Evolutionary conservation across 1,140 invertebrate genomes (phyloP).

Genomic region (Ridgeia piscesae): DNA sequence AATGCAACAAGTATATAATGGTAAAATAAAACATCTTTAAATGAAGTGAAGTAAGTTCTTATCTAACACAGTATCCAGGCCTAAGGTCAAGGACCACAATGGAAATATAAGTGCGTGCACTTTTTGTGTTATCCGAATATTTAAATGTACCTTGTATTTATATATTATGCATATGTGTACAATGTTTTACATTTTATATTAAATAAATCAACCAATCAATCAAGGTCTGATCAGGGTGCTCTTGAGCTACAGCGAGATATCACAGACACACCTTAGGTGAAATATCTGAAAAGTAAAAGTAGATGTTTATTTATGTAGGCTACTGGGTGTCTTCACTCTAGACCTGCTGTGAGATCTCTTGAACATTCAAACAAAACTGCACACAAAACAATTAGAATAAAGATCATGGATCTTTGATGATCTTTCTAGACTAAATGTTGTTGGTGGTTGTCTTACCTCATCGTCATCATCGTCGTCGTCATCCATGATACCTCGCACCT

Average conservation of each 20-base stretch:
- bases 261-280: background rate
- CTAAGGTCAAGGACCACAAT: no score
- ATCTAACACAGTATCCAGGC: no score
- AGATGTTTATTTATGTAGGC: background rate
- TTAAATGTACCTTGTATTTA: no score
- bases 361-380: background rate
- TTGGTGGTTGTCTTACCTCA: constrained; percentile 27
- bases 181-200: no score
- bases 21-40: background rate
- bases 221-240: no score
- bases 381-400: background rate
- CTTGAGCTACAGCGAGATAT: no score
- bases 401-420: background rate
- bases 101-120: no score
- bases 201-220: no score
- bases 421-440: background rate
- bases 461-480: constrained; percentile 36
- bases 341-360: background rate
- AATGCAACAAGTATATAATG: background rate
- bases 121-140: no score
- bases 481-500: constrained; percentile 30
- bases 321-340: background rate
- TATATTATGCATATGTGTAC: no score
- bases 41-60: background rate
- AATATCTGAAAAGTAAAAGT: background rate